Percentiles rank a stretch among this genome's conserved stretches.
phyloP scores from a whole-genome alignment of 2,797 vertebrate species.

The Pitangus sulphuratus region DNA sequence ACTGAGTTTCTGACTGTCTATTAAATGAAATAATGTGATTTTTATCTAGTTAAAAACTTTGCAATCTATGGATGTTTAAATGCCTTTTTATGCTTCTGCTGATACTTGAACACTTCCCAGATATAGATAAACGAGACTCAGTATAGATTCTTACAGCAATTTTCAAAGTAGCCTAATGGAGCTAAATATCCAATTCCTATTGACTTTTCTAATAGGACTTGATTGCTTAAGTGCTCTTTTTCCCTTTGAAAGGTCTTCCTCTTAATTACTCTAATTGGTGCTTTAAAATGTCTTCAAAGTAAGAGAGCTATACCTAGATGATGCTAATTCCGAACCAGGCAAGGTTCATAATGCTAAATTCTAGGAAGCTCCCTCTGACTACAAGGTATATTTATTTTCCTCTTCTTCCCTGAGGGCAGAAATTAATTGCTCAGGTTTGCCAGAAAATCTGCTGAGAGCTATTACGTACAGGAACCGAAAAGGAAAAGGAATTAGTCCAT shows the following conservation, averaged over 20 bases:
- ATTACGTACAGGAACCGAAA: background rate
- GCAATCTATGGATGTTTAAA: background rate
- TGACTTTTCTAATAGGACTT: background rate
- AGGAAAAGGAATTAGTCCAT: background rate
- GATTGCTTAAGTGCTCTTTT: slow-evolving; percentile 10
- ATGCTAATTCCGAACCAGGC: background rate
- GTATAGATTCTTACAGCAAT: background rate
- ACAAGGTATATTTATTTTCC: background rate
- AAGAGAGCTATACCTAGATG: background rate
- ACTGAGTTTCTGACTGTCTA: background rate
- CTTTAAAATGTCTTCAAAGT: slow-evolving; percentile 1
- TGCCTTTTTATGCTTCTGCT: background rate
- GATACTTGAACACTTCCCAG: background rate
- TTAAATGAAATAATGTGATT: background rate
- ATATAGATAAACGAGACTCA: background rate
- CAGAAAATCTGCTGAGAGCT: background rate
- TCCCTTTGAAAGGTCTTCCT: background rate
- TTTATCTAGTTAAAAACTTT: background rate
- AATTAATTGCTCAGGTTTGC: background rate
- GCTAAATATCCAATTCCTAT: background rate
- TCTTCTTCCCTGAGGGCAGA: background rate
- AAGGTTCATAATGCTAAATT: background rate
- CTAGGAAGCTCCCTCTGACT: background rate
- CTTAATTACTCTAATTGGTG: background rate
- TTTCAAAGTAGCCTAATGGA: background rate